Percentiles rank a stretch among this genome's conserved stretches.
Conservation (phyloP, 1,140 invertebrate species). For the Orchestia grillus region DNA sequence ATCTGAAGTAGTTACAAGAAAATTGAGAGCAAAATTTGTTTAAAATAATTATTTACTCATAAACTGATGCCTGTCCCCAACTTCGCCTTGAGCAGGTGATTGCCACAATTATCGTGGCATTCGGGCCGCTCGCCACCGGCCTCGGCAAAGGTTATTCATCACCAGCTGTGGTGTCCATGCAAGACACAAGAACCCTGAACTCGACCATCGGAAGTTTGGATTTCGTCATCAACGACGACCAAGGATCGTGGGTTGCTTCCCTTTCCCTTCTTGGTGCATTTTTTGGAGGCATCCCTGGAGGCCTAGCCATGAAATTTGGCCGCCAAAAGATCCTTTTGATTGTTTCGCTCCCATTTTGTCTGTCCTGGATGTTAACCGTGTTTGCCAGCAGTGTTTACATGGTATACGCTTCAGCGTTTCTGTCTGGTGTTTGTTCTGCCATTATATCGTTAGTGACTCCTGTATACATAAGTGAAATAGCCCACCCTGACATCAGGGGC, state of each 20-base stretch:
- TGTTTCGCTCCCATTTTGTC: slow-evolving; percentile 80
- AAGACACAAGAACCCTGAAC: slow-evolving; percentile 73
- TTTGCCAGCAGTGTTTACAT: slow-evolving; percentile 82
- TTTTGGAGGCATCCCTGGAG: slow-evolving; percentile 82
- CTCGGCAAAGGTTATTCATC: slow-evolving; percentile 87
- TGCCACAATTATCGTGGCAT: slow-evolving; percentile 83
- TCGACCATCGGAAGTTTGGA: slow-evolving; percentile 67
- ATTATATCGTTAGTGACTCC: slow-evolving; percentile 84
- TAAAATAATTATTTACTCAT: too few relatives aligned
- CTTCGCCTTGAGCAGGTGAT: slow-evolving; percentile 75
- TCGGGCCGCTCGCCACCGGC: slow-evolving; percentile 84
- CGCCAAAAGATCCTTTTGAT: slow-evolving; percentile 79
- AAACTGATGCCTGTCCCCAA: neutral
- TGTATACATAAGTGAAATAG: slow-evolving; percentile 91
- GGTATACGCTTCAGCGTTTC: slow-evolving; percentile 83
- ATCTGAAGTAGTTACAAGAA: too few relatives aligned
- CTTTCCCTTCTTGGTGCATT: slow-evolving; percentile 83
- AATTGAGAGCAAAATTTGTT: too few relatives aligned
- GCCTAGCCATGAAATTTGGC: slow-evolving; percentile 81
- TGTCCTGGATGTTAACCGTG: slow-evolving; percentile 84
- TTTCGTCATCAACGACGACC: slow-evolving; percentile 77
- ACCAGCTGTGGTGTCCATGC: slow-evolving; percentile 85
- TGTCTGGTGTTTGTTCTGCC: slow-evolving; percentile 84
- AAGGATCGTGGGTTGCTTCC: slow-evolving; percentile 86
- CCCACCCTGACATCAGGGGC: slow-evolving; percentile 86